Base-by-base conservation (phyloP, 2,113 vertebrate genomes). In the Gracilinanus agilis region DNA sequence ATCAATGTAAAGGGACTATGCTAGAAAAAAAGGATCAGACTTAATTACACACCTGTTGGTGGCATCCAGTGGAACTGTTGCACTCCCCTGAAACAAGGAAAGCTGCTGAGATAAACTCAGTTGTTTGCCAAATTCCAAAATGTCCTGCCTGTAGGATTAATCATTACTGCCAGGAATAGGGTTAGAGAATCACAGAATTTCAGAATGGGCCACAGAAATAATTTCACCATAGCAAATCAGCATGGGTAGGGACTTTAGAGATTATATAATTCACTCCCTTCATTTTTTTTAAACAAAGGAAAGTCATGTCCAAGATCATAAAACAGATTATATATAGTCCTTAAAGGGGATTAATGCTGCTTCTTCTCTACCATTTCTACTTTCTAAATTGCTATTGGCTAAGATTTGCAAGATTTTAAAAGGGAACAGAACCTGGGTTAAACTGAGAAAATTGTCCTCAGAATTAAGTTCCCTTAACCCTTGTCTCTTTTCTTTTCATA, bases 21-120 rank as follows among this genome's bases (percentile, higher is more conserved):
- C 95, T 97, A 97, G 95, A 98, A 98, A 98, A n/a, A 98, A 83
- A 83, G 97, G 98, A 98, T 97, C 98, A 97, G 97, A 97, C 96
- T 98, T 99, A 98, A 99, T 98, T 98, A 98, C 97, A 98, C 98
- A 99, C 98, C 98, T 99, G 98, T 98, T 98, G 98, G 98, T 98
- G 95, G 97, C 95, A 95, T 98, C 98, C 97, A 96, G 97, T 10
- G 89, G 98, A 98, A 97, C 98, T 94, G 94, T 97, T 96, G 97
- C 96, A 92, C 95, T 98, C 97, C 97, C 91, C 95, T 95, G 61
- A 97, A 97, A 97, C 53, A 90, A 95, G 53, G 89, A 92, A 93
- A 93, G n/a, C 94, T 97, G 90, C 94, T 92, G 97, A 96, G 95
- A 95, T 92, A 97, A 98, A 92, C 96, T 96, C 88, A 29, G 1